Evolutionary conservation across 2,113 vertebrate species (phyloP).

Genomic region (Regulus satrapa): DNA sequence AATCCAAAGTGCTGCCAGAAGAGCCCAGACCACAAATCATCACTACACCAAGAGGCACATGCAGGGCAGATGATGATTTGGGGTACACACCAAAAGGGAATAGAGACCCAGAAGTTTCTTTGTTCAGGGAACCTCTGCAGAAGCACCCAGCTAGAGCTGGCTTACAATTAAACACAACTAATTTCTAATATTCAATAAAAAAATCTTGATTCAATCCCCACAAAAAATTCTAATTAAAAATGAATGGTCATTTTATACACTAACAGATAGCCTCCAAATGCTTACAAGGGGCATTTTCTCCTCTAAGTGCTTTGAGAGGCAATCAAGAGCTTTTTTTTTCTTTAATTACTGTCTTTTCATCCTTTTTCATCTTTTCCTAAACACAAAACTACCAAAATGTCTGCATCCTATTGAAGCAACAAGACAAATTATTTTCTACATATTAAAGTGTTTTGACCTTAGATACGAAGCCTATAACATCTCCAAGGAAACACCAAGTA

Average conservation of each 20-base stretch:
- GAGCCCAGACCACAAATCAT: background rate
- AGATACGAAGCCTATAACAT: background rate
- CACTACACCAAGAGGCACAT: too few species aligned
- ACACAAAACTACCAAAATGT: background rate
- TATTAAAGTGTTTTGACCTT: background rate
- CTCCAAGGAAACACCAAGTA: background rate
- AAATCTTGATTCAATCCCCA: background rate
- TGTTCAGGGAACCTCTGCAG: background rate
- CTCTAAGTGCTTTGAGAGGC: background rate
- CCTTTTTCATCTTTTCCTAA: background rate
- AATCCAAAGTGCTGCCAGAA: background rate
- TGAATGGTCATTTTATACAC: background rate
- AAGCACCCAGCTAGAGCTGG: background rate
- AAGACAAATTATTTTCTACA: background rate
- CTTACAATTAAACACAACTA: background rate
- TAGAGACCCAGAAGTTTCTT: background rate
- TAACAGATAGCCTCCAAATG: background rate
- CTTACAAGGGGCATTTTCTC: background rate
- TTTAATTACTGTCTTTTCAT: constrained; percentile 22
- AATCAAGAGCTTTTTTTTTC: background rate
- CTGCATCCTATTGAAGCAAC: background rate
- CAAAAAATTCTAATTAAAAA: background rate
- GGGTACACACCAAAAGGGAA: too few species aligned
- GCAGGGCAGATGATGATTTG: background rate
- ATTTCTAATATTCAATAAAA: background rate